Evolutionary conservation across 1,140 invertebrate genomes (phyloP), one percentile per base, ranked within the genome.

Genomic region (Ooceraea biroi): DNA sequence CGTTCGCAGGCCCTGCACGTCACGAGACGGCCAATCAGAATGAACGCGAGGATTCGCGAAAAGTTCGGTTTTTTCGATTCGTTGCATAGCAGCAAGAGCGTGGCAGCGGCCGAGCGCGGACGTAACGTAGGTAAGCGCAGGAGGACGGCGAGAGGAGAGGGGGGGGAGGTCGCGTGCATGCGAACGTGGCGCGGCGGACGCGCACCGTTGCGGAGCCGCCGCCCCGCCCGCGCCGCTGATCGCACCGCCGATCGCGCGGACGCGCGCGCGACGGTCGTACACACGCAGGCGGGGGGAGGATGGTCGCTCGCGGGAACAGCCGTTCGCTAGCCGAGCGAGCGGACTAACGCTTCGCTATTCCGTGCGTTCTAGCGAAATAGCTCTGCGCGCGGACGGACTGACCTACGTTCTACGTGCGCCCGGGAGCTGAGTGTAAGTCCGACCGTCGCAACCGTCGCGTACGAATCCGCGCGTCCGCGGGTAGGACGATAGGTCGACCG

Each of bases 231-330:
- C 65, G 14, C 71, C 52, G 82, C 71, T 55, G 61, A 83, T 83
- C 72, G 50, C 73, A 66, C 72, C 72, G 72, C 72, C 72, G 72
- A 55, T 69, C 82, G 82, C 65, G 71, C 69, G 68, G 71, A 22
- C 10, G 36, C 69, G 69, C 11, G 71, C 73, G 60, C 73, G 61
- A 36, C 73, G 60, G 41, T 65, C 73, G 73, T 44, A 7, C 65
- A 50, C 27, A 78, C 57, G 77, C 82, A 36, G 52, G 44, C 55
- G 76, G 68, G 90, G 93, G 94, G 94, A 93, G 91, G 90, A 93
- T 90, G 91, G 89, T 90, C 92, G 92, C 89, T 93, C 89, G 89
- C 83, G 82, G 90, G 93, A 94, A 93, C 91, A 93, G 91, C 93
- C 87, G 66, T 69, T 69, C 66, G 66, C 66, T 65, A 58, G 76